Percentiles rank a stretch among this genome's conserved stretches.
Conservation (phyloP, 2,888 invertebrate genomes). For the Thereva nobilitata region DNA sequence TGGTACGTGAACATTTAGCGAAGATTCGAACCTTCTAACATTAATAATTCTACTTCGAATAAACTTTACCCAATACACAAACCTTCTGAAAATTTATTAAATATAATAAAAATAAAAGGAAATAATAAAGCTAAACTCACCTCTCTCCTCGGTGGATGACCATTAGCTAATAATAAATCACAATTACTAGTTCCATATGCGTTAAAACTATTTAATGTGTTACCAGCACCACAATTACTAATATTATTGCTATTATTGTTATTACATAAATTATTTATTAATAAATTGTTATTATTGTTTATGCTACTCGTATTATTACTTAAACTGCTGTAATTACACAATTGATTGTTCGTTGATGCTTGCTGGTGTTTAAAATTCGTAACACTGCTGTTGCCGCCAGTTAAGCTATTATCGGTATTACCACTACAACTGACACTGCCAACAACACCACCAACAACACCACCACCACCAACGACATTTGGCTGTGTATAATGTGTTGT, state of each 20-base stretch:
- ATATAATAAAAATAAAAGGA: neutral
- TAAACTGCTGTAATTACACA: constrained; percentile 37
- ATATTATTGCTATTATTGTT: constrained; percentile 47
- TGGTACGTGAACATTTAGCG: too few relatives aligned
- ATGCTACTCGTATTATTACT: constrained; percentile 37
- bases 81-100: neutral
- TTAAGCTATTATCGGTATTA: neutral
- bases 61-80: neutral
- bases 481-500: constrained; percentile 41
- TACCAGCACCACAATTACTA: constrained; percentile 46
- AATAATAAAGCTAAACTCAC: constrained; percentile 46
- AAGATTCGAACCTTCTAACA: too few relatives aligned
- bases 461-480: constrained; percentile 9
- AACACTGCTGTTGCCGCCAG: constrained; percentile 9
- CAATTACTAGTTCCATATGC: constrained; percentile 50
- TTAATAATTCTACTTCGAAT: too few relatives aligned
- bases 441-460: constrained; percentile 10
- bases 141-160: constrained; percentile 58
- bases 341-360: constrained; percentile 31
- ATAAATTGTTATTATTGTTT: constrained; percentile 41
- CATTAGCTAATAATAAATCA: constrained; percentile 57
- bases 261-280: constrained; percentile 46
- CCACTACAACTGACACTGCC: constrained; percentile 26
- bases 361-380: constrained; percentile 24
- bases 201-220: constrained; percentile 36